phyloP scores from a whole-genome alignment of 2,113 vertebrate species.

The Nothocercus nigrocapillus region DNA sequence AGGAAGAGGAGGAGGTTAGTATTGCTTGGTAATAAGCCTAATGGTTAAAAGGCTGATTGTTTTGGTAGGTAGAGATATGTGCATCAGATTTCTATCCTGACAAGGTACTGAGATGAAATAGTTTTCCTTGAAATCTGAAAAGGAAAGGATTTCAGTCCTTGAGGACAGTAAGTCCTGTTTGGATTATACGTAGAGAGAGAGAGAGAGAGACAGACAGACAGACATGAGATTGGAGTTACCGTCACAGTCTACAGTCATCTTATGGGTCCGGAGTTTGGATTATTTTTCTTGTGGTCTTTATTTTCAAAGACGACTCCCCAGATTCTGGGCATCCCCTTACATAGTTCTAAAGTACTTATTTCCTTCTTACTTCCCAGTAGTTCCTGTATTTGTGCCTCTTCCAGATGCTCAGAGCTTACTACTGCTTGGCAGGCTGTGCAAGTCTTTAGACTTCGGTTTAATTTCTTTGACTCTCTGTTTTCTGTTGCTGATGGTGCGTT shows the following conservation, averaged over 20 bases:
- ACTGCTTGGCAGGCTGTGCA: background rate
- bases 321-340: background rate
- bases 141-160: background rate
- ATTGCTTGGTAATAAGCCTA: background rate
- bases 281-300: background rate
- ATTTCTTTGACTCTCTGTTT: background rate
- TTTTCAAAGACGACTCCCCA: background rate
- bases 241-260: background rate
- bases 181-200: background rate
- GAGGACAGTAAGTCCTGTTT: background rate
- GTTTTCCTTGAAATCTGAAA: background rate
- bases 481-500: background rate
- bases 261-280: background rate
- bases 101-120: background rate
- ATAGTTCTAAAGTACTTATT: background rate
- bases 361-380: background rate
- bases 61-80: background rate
- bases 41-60: background rate
- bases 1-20: slow-evolving; percentile 81
- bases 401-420: background rate
- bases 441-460: background rate
- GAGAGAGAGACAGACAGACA: background rate
- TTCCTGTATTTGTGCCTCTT: background rate
- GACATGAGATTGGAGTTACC: background rate
- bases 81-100: background rate